Conservation (phyloP, 2,113 vertebrate species). For the Lates calcarifer region DNA sequence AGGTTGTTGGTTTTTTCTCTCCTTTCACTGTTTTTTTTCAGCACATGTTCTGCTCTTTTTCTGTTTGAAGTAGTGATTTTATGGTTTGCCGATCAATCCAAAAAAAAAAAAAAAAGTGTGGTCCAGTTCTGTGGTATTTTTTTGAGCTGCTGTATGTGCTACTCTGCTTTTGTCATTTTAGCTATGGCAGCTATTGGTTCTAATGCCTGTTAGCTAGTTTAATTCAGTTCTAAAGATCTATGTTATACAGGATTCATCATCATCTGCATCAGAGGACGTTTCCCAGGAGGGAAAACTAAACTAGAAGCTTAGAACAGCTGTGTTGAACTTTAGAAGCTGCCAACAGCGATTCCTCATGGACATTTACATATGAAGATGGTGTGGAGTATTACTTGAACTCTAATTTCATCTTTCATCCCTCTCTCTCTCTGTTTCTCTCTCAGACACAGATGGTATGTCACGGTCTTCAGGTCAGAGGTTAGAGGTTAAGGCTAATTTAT, state of each 20-base stretch:
- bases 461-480: conserved; percentile 45
- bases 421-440: background rate
- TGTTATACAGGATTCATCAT: background rate
- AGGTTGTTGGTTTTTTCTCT: background rate
- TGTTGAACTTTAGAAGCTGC: background rate
- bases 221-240: background rate
- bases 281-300: background rate
- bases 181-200: background rate
- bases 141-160: background rate
- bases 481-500: conserved; percentile 55
- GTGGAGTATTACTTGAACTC: background rate
- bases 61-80: background rate
- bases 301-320: background rate
- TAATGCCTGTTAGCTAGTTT: background rate
- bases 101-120: background rate
- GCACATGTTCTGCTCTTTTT: background rate
- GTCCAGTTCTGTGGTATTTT: background rate
- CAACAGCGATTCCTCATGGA: background rate
- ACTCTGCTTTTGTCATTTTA: background rate
- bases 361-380: background rate
- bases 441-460: conserved; percentile 46
- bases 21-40: background rate
- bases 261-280: no score
- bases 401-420: conserved; percentile 4
- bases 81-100: background rate